phyloP scores from a whole-genome alignment of 2,888 invertebrate genomes.

The Mechanitis messenoides region DNA sequence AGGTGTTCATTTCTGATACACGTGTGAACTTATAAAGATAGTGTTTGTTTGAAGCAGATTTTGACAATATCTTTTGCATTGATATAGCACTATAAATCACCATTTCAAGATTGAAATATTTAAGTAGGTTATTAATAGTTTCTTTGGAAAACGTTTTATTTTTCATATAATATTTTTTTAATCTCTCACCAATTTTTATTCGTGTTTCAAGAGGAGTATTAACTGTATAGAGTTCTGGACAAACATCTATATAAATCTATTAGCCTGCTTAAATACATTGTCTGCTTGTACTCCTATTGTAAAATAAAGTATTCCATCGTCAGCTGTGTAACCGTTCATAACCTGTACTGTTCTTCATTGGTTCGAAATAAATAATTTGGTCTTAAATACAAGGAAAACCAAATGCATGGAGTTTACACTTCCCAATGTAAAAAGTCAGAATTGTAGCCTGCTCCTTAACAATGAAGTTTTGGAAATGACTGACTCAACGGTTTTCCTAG shows the following conservation, averaged over 20 bases:
- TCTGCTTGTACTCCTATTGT: slow-evolving; percentile 33
- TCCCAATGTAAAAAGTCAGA: too few relatives aligned
- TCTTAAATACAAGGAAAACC: too few relatives aligned
- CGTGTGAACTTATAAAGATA: slow-evolving; percentile 47
- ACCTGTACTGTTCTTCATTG: too few relatives aligned
- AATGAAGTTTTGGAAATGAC: too few relatives aligned
- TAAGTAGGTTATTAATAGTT: slow-evolving; percentile 32
- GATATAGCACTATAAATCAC: slow-evolving; percentile 35
- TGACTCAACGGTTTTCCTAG: too few relatives aligned
- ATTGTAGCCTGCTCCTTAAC: too few relatives aligned
- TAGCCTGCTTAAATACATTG: slow-evolving; percentile 26
- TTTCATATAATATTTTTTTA: slow-evolving; percentile 35
- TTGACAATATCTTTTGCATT: slow-evolving; percentile 34
- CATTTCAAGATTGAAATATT: slow-evolving; percentile 28
- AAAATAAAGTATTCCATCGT: slow-evolving; percentile 77
- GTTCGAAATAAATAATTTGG: too few relatives aligned
- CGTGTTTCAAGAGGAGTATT: slow-evolving; percentile 31
- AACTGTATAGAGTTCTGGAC: slow-evolving; percentile 32
- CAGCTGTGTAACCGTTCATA: slow-evolving; percentile 81
- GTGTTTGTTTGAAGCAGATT: slow-evolving; percentile 30
- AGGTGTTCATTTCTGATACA: slow-evolving; percentile 45
- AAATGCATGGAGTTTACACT: too few relatives aligned
- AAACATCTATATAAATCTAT: slow-evolving; percentile 33
- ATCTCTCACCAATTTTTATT: slow-evolving; percentile 35
- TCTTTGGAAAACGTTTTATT: slow-evolving; percentile 27